Percentiles rank a stretch among this genome's conserved stretches.
phyloP scores from a whole-genome alignment of 1,140 invertebrate species.

The Calliphora vicina region DNA sequence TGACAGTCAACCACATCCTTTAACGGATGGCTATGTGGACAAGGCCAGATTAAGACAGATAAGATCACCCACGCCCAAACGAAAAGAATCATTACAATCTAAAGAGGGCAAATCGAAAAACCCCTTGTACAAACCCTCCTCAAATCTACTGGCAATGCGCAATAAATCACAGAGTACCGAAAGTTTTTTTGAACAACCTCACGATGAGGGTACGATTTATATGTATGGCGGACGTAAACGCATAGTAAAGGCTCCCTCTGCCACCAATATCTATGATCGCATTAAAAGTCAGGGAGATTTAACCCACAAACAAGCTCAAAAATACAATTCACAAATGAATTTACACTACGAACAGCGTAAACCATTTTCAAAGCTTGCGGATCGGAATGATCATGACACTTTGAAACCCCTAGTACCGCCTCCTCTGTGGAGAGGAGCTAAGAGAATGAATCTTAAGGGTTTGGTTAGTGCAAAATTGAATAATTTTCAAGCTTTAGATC shows the following conservation, averaged over 20 bases:
- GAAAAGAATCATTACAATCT: neutral
- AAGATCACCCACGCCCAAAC: slow-evolving; percentile 10
- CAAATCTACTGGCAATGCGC: slow-evolving; percentile 40
- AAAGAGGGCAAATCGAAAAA: neutral
- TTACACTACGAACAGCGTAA: neutral
- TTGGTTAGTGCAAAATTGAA: neutral
- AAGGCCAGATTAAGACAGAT: slow-evolving; percentile 15
- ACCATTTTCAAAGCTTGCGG: slow-evolving; percentile 15
- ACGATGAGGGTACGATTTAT: slow-evolving; percentile 58
- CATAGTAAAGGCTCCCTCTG: slow-evolving; percentile 51
- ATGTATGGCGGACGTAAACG: slow-evolving; percentile 59
- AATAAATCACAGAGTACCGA: slow-evolving; percentile 58
- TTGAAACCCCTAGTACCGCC: slow-evolving; percentile 18
- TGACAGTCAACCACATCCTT: neutral
- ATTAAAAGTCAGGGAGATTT: slow-evolving; percentile 39
- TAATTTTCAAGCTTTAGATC: neutral
- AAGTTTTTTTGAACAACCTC: slow-evolving; percentile 59
- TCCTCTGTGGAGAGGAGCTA: slow-evolving; percentile 8
- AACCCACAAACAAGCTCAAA: neutral
- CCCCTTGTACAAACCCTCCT: neutral
- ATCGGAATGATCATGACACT: slow-evolving; percentile 12
- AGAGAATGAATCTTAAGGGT: slow-evolving; percentile 11
- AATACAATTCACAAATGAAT: slow-evolving; percentile 32
- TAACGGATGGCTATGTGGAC: slow-evolving; percentile 23
- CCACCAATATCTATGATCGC: slow-evolving; percentile 57